Evolutionary conservation across 2,797 vertebrate species (phyloP).

Genomic region (Eurystomus glaucurus): DNA sequence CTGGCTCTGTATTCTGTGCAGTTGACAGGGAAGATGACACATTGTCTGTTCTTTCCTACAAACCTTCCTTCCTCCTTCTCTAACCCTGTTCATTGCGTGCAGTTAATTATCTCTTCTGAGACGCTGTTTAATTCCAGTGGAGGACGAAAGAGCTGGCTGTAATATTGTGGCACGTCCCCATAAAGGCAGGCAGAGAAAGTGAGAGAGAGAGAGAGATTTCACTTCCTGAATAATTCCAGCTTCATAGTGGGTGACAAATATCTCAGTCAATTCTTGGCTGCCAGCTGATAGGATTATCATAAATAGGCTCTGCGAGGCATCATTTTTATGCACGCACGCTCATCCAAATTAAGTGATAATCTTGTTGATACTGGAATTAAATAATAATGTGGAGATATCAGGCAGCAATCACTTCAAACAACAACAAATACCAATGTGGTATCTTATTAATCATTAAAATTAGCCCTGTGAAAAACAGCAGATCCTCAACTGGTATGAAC

Average conservation of each 20-base stretch:
- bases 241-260: constrained; percentile 22
- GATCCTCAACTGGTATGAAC: background rate
- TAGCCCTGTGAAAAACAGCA: background rate
- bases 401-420: background rate
- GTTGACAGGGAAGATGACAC: background rate
- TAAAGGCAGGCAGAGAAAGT: background rate
- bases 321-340: constrained; percentile 11
- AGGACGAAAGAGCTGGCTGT: background rate
- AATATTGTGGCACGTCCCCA: background rate
- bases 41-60: background rate
- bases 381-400: constrained; percentile 22
- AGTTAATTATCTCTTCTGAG: background rate
- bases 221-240: constrained; percentile 3
- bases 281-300: constrained; percentile 43
- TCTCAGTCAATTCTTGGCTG: constrained; percentile 17
- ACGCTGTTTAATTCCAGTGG: background rate
- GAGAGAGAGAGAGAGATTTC: background rate
- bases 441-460: constrained; percentile 49
- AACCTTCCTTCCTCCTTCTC: background rate
- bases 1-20: background rate
- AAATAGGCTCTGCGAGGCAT: constrained; percentile 11
- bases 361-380: constrained; percentile 54
- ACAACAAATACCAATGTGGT: constrained; percentile 35
- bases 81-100: background rate
- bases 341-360: constrained; percentile 42